Conservation (phyloP, 2,797 vertebrate species). For the Takifugu rubripes region DNA sequence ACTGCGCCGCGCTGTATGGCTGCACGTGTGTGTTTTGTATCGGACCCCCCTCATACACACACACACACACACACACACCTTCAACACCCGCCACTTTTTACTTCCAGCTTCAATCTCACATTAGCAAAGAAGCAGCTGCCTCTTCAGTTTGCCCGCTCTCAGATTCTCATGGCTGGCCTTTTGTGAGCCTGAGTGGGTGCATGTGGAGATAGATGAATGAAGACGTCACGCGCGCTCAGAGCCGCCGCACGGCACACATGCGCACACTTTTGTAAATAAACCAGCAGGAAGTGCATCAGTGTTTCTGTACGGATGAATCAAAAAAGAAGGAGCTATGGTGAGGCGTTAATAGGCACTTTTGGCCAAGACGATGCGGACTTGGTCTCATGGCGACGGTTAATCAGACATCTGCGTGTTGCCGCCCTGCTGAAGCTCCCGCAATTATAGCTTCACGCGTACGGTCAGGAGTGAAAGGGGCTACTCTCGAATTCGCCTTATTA, state of each 20-base stretch:
- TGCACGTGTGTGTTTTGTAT: constrained; percentile 69
- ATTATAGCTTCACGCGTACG: constrained; percentile 63
- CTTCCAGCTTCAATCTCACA: constrained; percentile 62
- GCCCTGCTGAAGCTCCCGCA: constrained; percentile 60
- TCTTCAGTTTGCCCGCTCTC: constrained; percentile 67
- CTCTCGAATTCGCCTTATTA: constrained; percentile 54
- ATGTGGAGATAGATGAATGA: constrained; percentile 76
- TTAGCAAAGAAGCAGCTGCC: constrained; percentile 74
- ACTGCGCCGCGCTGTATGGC: constrained; percentile 41
- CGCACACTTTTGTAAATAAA: constrained; percentile 69
- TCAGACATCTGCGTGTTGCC: constrained; percentile 70
- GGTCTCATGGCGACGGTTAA: constrained; percentile 56
- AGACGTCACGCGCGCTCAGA: constrained; percentile 50
- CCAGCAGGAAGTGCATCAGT: constrained; percentile 69
- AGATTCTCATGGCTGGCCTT: constrained; percentile 63
- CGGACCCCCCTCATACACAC: constrained; percentile 39
- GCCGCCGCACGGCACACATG: constrained; percentile 35
- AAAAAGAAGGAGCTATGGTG: constrained; percentile 39
- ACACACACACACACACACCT: no score
- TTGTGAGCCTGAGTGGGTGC: constrained; percentile 72
- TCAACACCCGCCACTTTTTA: constrained; percentile 11
- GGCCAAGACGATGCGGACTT: constrained; percentile 63
- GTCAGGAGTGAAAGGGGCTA: constrained; percentile 56
- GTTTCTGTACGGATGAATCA: constrained; percentile 67
- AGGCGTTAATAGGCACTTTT: constrained; percentile 58